A percentile compares a stretch with the other conserved stretches of the same genome.
These are phyloP conservation scores for Gonioctena quinquepunctata DNA, from an alignment of 1,140 invertebrate species.

Conservation along the genomic window DNA sequence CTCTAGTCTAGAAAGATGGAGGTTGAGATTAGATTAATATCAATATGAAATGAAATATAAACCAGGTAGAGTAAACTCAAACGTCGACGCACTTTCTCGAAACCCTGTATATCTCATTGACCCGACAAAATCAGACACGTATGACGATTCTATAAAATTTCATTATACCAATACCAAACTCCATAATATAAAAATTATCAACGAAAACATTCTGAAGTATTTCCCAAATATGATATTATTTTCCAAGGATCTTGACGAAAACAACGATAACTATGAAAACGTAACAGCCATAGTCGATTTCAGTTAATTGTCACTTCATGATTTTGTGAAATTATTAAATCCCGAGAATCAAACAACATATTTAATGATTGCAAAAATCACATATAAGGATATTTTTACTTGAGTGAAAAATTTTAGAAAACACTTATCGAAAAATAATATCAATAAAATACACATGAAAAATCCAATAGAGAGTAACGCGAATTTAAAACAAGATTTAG, in stretches of 20 bases:
- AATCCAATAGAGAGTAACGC: too few relatives aligned
- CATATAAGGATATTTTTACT: conserved; percentile 44
- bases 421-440: conserved; percentile 14
- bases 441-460: conserved; percentile 9
- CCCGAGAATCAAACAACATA: conserved; percentile 31
- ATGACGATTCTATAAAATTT: conserved; percentile 42
- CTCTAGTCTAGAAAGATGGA: conserved; percentile 56
- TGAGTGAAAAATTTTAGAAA: conserved; percentile 27
- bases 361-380: conserved; percentile 34
- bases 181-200: conserved; percentile 30
- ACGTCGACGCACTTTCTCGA: conserved; percentile 49
- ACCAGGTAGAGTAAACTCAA: conserved; percentile 51
- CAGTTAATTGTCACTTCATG: conserved; percentile 22
- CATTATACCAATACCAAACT: conserved; percentile 40
- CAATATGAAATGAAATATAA: conserved; percentile 57
- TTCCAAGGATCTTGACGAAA: conserved; percentile 43
- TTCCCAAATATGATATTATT: conserved; percentile 38
- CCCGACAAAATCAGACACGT: conserved; percentile 18
- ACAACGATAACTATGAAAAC: conserved; percentile 35
- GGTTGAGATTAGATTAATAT: conserved; percentile 54
- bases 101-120: conserved; percentile 19
- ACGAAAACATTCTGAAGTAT: conserved; percentile 34
- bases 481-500: conserved; percentile 29
- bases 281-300: conserved; percentile 26
- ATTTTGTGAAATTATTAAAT: conserved; percentile 26